Evolutionary conservation across 2,113 vertebrate genomes (phyloP).

Genomic region (Atlantisia rogersi): DNA sequence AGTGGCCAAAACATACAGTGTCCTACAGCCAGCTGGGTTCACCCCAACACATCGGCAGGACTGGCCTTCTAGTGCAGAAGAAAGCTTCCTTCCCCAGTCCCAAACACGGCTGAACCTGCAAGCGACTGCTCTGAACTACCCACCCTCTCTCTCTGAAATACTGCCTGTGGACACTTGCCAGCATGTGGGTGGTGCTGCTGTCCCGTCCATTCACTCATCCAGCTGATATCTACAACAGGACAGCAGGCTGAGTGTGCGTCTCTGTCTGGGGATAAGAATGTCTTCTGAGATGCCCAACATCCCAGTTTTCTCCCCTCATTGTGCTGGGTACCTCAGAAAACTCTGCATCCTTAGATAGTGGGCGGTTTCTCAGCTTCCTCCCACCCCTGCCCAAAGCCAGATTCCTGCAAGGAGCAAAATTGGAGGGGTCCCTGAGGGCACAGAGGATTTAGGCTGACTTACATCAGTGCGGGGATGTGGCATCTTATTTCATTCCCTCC

Average conservation of each 20-base stretch:
- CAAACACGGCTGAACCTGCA: background rate
- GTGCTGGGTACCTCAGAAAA: background rate
- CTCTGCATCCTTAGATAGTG: background rate
- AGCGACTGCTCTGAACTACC: background rate
- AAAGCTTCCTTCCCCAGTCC: background rate
- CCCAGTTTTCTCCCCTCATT: background rate
- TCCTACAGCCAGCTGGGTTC: background rate
- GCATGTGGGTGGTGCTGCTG: background rate
- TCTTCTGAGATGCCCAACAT: background rate
- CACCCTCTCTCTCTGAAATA: background rate
- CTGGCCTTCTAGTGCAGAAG: background rate
- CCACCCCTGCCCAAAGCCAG: background rate
- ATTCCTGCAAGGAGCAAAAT: background rate
- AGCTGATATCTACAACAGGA: background rate
- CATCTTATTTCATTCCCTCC: background rate
- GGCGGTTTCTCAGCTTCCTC: background rate
- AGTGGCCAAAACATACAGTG: constrained; percentile 46
- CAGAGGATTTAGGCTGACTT: background rate
- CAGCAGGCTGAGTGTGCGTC: rapidly evolving
- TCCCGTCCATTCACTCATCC: background rate
- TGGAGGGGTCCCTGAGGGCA: background rate
- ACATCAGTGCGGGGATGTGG: background rate
- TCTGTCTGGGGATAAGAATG: background rate
- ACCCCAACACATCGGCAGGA: background rate
- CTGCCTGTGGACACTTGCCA: background rate